Base-by-base conservation (phyloP, 2,888 invertebrate species). In the Linnaemya tessellans region DNA sequence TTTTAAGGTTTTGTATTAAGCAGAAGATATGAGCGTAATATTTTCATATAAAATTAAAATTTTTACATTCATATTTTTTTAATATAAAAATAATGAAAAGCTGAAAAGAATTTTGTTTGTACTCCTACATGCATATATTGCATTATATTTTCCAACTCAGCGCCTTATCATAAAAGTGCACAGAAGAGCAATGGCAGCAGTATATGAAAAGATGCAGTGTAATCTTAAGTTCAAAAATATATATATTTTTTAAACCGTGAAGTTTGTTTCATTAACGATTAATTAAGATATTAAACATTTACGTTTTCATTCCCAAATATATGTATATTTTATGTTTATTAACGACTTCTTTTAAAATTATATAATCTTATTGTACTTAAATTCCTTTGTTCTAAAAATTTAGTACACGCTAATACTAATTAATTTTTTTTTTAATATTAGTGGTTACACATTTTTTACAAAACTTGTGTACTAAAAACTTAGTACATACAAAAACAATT, bases 121-220 rank as follows among this genome's bases (percentile, higher is more conserved):
- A 30, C 30, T 30, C 30, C 15, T 15, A 13, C n/a, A 49, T 56
- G 41, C 11, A 20, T 18, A 25, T 18, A 60, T 60, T 60, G 54
- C 60, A 64, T 68, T 68, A 38, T 41, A 58, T 65, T 82, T 70
- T 68, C 54, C 60, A 81, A 54, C n/a, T 54, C 74, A 74, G 60
- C 30, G 67, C 74, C 60, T 74, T 41, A 68, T 18, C 41, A 58
- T 54, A 75, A 43, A 68, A 5, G 25, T 8, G n/a, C 20, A 60
- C 67, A 67, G 60, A 1, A 54, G 51, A 20, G 22, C 51, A 54
- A 54, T 10, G 22, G 7, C 5, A 54, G 22, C 2, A 30, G 2
- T 30, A 30, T 30, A 5, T 5, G 30, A 30, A 30, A 30, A 30
- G 30, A 30, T 30, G 30, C 30, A 30, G 2, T 5, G 5, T 3